phyloP scores from a whole-genome alignment of 2,797 vertebrate species.

The Xiphorhynchus erythropygius region DNA sequence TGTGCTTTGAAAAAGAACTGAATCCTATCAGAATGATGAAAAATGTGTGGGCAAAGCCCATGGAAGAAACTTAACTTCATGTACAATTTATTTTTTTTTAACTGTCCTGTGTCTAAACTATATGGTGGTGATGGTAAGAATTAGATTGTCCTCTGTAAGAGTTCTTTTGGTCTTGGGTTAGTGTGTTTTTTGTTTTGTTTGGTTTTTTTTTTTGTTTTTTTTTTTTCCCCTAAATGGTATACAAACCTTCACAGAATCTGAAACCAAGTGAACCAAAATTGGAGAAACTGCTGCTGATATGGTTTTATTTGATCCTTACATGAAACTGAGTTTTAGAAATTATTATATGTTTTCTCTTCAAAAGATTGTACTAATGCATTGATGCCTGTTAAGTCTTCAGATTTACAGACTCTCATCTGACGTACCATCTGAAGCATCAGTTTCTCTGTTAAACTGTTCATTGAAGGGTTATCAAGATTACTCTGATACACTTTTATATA shows the following conservation, averaged over 20 bases:
- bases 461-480: not conserved
- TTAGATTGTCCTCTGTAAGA: not conserved
- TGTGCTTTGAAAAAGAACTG: not conserved
- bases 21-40: not conserved
- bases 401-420: not conserved
- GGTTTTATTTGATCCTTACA: not conserved
- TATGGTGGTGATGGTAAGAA: not conserved
- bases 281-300: not conserved
- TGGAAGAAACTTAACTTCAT: not conserved
- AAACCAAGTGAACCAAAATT: not conserved
- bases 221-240: not conserved
- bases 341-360: not conserved
- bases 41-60: not conserved
- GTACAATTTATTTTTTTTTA: not conserved
- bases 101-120: not conserved
- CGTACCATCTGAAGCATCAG: not conserved
- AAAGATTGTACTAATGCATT: not conserved
- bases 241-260: not conserved
- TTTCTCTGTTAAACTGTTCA: not conserved
- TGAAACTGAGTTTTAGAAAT: not conserved
- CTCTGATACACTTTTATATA: not conserved
- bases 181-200: not conserved
- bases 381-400: not conserved
- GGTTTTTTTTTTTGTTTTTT: not conserved
- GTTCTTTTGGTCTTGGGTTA: not conserved